Evolutionary conservation across 2,888 invertebrate genomes (phyloP).

Genomic region (Polyploca ridens): DNA sequence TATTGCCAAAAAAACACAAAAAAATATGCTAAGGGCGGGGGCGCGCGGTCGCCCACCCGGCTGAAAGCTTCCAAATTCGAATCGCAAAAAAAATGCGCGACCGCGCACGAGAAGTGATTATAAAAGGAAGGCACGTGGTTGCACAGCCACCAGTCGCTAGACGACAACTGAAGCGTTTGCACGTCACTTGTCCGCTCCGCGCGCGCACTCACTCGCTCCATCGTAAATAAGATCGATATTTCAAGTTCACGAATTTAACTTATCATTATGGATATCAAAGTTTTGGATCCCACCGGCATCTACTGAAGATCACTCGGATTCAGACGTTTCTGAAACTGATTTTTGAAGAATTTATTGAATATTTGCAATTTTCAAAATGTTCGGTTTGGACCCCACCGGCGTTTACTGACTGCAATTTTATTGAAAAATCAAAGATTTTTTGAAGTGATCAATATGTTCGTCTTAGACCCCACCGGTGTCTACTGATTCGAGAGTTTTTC

Average conservation of each 20-base stretch:
- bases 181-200: conserved; percentile 55
- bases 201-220: conserved; percentile 54
- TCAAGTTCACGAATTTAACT: conserved; percentile 56
- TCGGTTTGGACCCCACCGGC: conserved; percentile 71
- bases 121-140: conserved; percentile 77
- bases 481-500: conserved; percentile 47
- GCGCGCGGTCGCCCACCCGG: conserved; percentile 73
- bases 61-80: conserved; percentile 83
- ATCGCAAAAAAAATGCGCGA: conserved; percentile 81
- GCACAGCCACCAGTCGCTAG: conserved; percentile 68
- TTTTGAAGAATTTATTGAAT: conserved; percentile 26
- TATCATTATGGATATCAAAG: conserved; percentile 74
- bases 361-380: conserved; percentile 50
- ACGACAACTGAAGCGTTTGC: conserved; percentile 56
- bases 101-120: conserved; percentile 68
- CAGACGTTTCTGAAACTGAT: conserved; percentile 14
- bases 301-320: conserved; percentile 52
- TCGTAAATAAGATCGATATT: conserved; percentile 80
- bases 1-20: conserved; percentile 48
- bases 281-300: conserved; percentile 80
- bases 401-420: conserved; percentile 58
- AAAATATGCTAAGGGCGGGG: conserved; percentile 66
- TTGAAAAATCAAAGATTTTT: conserved; percentile 21
- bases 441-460: conserved; percentile 62
- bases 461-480: conserved; percentile 71